A percentile compares a stretch with the other conserved stretches of the same genome.
These are phyloP conservation scores for Tetraneura akinire DNA, from an alignment of 1,140 invertebrate genomes.

Conservation along the genomic window DNA sequence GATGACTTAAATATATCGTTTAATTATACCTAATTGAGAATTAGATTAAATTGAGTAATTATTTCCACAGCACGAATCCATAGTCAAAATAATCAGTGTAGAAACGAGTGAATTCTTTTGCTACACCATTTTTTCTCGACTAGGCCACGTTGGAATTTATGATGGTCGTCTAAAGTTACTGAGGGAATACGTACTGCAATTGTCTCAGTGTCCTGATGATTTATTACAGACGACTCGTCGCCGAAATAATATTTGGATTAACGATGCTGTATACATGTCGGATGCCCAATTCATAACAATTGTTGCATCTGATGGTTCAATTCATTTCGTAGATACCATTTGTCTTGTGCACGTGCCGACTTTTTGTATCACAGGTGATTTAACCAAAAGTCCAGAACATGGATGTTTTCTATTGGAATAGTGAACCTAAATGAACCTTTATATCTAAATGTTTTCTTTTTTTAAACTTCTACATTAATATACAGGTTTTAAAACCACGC, in stretches of 20 bases:
- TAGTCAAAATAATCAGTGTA: conserved; percentile 62
- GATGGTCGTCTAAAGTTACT: conserved; percentile 61
- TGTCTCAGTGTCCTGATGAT: conserved; percentile 36
- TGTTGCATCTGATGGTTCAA: conserved; percentile 62
- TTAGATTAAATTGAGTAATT: too few species aligned
- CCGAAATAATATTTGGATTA: conserved; percentile 61
- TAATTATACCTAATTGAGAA: too few species aligned
- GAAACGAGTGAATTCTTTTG: conserved; percentile 62
- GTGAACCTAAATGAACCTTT: too few species aligned
- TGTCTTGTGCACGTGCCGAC: conserved; percentile 61
- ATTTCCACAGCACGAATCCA: conserved; percentile 61
- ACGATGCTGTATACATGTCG: conserved; percentile 63
- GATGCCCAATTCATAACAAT: conserved; percentile 61
- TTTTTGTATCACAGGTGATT: conserved; percentile 62
- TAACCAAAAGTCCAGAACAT: too few species aligned
- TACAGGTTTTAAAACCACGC: conserved; percentile 53
- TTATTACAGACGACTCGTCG: conserved; percentile 11
- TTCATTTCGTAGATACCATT: conserved; percentile 62
- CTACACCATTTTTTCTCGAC: conserved; percentile 62
- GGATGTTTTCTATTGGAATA: too few species aligned
- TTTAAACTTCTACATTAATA: too few species aligned
- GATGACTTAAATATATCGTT: too few species aligned
- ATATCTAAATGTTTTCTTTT: too few species aligned
- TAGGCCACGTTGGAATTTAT: conserved; percentile 63
- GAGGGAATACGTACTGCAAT: conserved; percentile 60